Evolutionary conservation across 2,888 invertebrate genomes (phyloP).

Genomic region (Pollenia griseotomentosa): DNA sequence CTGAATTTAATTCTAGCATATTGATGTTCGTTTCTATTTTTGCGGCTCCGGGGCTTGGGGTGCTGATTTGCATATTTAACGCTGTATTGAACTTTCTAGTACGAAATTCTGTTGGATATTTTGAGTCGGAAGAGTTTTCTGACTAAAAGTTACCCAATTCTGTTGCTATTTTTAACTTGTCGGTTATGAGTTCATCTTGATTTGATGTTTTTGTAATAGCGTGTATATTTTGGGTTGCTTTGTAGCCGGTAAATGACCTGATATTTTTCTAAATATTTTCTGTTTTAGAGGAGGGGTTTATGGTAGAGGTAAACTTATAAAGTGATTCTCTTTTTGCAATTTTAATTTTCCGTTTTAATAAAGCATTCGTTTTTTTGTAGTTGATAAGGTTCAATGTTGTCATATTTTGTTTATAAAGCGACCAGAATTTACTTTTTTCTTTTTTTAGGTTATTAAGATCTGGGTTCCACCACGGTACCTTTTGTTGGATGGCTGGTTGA

Average conservation of each 20-base stretch:
- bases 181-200: background rate
- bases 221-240: background rate
- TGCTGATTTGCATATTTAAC: no score
- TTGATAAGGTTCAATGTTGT: constrained; percentile 38
- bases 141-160: constrained; percentile 16
- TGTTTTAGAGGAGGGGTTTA: constrained; percentile 30
- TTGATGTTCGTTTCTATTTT: constrained; percentile 21
- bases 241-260: constrained; percentile 39
- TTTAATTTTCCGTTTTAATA: constrained; percentile 60
- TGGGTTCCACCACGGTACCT: constrained; percentile 54
- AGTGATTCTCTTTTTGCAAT: constrained; percentile 40
- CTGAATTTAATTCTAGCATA: constrained; percentile 2
- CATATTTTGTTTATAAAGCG: constrained; percentile 46
- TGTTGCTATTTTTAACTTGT: background rate
- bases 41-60: background rate
- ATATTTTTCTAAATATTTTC: constrained; percentile 50
- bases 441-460: constrained; percentile 31
- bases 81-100: background rate
- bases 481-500: background rate
- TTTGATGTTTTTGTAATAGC: background rate
- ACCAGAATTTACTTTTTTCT: constrained; percentile 48
- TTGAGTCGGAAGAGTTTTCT: constrained; percentile 6
- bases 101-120: constrained; percentile 15
- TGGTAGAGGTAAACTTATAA: constrained; percentile 9
- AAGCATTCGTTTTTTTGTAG: constrained; percentile 48